phyloP scores from a whole-genome alignment of 92 coral and sea anemone species.

The Epizoanthus stellaris region DNA sequence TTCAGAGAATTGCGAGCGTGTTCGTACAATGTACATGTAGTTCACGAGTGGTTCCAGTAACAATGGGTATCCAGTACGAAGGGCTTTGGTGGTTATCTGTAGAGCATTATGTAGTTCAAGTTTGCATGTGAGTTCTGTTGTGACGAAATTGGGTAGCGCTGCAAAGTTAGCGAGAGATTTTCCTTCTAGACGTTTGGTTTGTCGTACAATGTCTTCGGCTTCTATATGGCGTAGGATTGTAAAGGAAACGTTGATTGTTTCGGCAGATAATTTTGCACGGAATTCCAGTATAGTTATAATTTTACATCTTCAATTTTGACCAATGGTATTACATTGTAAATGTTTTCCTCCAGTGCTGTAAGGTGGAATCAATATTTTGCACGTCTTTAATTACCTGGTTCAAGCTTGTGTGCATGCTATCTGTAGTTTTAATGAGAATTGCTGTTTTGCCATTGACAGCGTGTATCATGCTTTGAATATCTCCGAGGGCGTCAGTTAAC shows the following conservation, averaged over 20 bases:
- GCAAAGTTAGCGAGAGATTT: slow-evolving; percentile 8
- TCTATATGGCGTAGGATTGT: not conserved
- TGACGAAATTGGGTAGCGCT: slow-evolving; percentile 10
- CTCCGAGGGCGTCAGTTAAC: slow-evolving; percentile 10
- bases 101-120: not conserved
- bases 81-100: too few relatives aligned
- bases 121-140: slow-evolving; percentile 1
- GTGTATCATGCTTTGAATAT: slow-evolving; percentile 33
- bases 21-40: too few relatives aligned
- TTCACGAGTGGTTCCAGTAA: not conserved
- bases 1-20: not conserved
- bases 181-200: slow-evolving; percentile 24
- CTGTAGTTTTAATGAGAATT: slow-evolving; percentile 15
- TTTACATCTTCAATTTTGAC: not conserved
- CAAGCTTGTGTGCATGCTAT: slow-evolving; percentile 15
- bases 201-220: slow-evolving; percentile 19
- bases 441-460: slow-evolving; percentile 47
- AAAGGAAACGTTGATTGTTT: slow-evolving; percentile 4
- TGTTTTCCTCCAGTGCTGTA: not conserved
- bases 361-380: slow-evolving; percentile 3
- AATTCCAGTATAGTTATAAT: slow-evolving; percentile 13
- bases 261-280: slow-evolving; percentile 5
- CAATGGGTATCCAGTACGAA: too few relatives aligned
- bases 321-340: not conserved
- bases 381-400: not conserved